Base-by-base conservation (phyloP, 2,113 vertebrate species). In the Seriola rivoliana region DNA sequence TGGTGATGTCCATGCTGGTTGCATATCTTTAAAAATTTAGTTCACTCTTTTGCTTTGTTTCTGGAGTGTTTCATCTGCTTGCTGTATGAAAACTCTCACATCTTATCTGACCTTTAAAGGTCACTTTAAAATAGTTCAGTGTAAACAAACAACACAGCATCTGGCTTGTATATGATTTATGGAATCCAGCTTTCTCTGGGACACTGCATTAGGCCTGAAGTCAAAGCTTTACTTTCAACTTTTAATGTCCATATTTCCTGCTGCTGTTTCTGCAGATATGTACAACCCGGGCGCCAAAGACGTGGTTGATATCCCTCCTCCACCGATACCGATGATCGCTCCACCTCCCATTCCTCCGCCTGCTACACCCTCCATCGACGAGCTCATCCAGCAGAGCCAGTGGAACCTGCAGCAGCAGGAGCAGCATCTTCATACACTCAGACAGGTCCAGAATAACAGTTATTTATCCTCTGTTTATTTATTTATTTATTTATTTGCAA, bases 351-450 rank as follows among this genome's bases (percentile, higher is more conserved):
- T 96, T 0, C 84, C 96, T 21, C 80, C 94, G 0, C 93, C 96
- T 0, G 72, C 90, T 16, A 94, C 96, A 8, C 95, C 96, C 0
- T 92, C 97, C 0, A 88, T 99, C 74, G 97, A 99, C 8, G 98
- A 99, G 1, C 95, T 99, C 14, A 97, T 99, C 88, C 98, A 99
- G 81, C 98, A 99, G 95, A 99, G 98, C 88, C 97, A 97, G 65
- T 99, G 98, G 98, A 99, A 97, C 85, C 95, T 99, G 44, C 98
- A 99, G 91, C 98, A 99, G 84, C 98, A 99, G 86, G 98, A 99
- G 87, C 98, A 99, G 92, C 98, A 99, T 60, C 95, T 99, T n/a
- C 95, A 97, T 29, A 96, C 95, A 0, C 96, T 99, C 80, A 93
- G 98, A 96, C 98, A 99, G 97, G 98, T 99, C 84, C 65, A 90